Conservation (phyloP, 2,113 vertebrate species). For the Equus przewalskii region DNA sequence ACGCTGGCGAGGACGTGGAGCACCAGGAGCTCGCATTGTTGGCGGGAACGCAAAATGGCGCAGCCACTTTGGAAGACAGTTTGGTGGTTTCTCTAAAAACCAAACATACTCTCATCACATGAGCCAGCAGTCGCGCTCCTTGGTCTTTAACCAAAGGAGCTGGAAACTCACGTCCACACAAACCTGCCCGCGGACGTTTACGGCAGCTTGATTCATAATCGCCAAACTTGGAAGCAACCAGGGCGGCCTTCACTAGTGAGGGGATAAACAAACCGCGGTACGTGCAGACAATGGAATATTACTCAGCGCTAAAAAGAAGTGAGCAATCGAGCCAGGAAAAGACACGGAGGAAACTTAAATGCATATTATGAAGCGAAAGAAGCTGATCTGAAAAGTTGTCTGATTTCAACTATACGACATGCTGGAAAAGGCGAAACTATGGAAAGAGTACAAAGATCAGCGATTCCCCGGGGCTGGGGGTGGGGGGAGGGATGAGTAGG, state of each 20-base stretch:
- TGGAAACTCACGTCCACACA: background rate
- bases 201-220: background rate
- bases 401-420: background rate
- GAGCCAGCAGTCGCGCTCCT: background rate
- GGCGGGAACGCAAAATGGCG: background rate
- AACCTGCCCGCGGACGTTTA: background rate
- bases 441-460: background rate
- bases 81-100: background rate
- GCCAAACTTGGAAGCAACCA: background rate
- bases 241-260: background rate
- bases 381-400: background rate
- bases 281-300: accelerated
- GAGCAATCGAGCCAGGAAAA: background rate
- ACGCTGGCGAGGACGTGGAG: too few relatives aligned
- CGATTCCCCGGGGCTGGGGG: background rate
- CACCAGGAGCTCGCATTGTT: background rate
- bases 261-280: accelerated
- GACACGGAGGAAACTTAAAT: background rate
- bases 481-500: background rate
- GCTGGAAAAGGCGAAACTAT: background rate
- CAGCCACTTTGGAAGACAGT: background rate
- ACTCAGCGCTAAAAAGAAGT: background rate
- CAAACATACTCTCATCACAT: too few relatives aligned
- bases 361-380: background rate
- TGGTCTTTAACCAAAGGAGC: background rate